These are phyloP conservation scores for Carcina quercana DNA, from an alignment of 2,888 invertebrate genomes.

Conservation along the genomic window DNA sequence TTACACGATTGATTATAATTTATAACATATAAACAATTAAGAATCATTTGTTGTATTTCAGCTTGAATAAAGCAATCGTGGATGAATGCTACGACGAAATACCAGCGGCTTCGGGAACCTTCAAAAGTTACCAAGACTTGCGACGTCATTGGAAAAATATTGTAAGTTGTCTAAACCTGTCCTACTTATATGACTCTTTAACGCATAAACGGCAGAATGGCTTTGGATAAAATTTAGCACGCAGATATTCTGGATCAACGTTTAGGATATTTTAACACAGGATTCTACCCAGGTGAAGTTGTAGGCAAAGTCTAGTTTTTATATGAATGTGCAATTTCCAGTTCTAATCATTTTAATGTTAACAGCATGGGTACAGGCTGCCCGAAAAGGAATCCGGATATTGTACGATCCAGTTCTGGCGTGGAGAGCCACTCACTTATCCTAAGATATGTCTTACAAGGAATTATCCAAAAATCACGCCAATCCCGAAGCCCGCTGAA, in stretches of 20 bases:
- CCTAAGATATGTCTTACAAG: slow-evolving; percentile 47
- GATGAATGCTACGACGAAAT: slow-evolving; percentile 37
- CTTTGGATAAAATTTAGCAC: background rate
- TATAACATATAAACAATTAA: too few relatives aligned
- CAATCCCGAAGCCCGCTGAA: slow-evolving; percentile 39
- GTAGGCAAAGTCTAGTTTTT: too few relatives aligned
- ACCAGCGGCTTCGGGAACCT: slow-evolving; percentile 37
- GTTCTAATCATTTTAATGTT: too few relatives aligned
- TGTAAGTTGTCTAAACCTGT: too few relatives aligned
- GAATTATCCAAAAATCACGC: slow-evolving; percentile 49
- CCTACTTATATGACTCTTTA: too few relatives aligned
- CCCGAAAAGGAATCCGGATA: slow-evolving; percentile 47
- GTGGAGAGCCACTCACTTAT: slow-evolving; percentile 57
- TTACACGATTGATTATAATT: too few relatives aligned
- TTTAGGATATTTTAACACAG: too few relatives aligned
- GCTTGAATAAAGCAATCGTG: slow-evolving; percentile 52
- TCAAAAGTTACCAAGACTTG: slow-evolving; percentile 60
- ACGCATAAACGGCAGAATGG: too few relatives aligned
- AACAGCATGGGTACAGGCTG: slow-evolving; percentile 58
- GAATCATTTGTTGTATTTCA: slow-evolving; percentile 20
- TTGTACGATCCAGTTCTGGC: slow-evolving; percentile 55
- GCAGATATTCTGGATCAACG: background rate
- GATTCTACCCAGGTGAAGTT: too few relatives aligned
- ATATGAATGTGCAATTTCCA: too few relatives aligned
- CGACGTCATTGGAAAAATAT: slow-evolving; percentile 72